phyloP scores from a whole-genome alignment of 2,888 invertebrate genomes.

The Perizoma affinitatum region DNA sequence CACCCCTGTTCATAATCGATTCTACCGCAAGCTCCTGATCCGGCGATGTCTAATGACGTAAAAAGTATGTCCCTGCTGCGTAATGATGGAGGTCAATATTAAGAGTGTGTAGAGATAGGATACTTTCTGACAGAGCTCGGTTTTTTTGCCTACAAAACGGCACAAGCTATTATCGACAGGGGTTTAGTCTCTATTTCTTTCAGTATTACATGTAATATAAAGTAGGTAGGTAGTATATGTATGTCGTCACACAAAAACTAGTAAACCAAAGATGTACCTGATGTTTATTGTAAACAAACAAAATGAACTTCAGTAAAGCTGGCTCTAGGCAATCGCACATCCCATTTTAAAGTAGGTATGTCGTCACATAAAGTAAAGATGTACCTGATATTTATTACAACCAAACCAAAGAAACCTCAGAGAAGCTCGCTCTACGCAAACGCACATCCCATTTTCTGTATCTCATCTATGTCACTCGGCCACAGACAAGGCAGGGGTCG shows the following conservation, averaged over 20 bases:
- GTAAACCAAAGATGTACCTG: too few species aligned
- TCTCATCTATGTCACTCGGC: constrained; percentile 54
- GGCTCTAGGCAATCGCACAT: constrained; percentile 2
- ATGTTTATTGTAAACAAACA: too few species aligned
- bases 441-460: neutral
- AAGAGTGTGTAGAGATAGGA: constrained; percentile 53
- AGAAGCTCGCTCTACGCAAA: constrained; percentile 10
- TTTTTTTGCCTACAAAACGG: constrained; percentile 13
- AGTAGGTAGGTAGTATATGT: too few species aligned
- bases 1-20: constrained; percentile 66
- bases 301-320: constrained; percentile 5
- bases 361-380: too few species aligned
- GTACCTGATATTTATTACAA: too few species aligned
- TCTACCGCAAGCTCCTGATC: constrained; percentile 72
- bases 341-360: too few species aligned
- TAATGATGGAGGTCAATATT: constrained; percentile 61
- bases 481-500: constrained; percentile 75
- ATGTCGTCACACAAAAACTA: too few species aligned
- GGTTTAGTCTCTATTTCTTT: too few species aligned
- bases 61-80: constrained; percentile 80
- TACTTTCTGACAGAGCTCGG: neutral
- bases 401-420: neutral
- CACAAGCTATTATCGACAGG: too few species aligned
- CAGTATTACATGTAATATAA: too few species aligned
- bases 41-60: constrained; percentile 79